Conservation (phyloP, 2,113 vertebrate species). For the Atractosteus spatula region DNA sequence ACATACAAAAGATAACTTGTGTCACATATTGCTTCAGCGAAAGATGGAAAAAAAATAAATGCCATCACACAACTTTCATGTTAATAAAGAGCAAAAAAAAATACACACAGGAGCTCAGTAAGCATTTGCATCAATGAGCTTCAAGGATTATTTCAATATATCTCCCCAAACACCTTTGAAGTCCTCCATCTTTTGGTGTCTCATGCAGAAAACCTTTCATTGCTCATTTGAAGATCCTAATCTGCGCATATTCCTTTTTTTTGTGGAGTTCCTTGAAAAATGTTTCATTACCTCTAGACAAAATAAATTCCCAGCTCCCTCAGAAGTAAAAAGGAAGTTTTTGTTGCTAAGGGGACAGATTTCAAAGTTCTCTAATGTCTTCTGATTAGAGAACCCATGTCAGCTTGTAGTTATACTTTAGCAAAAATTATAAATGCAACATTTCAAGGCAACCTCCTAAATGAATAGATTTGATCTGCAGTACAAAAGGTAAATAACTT, state of each 20-base stretch:
- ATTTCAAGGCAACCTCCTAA: slow-evolving; percentile 54
- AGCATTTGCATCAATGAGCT: slow-evolving; percentile 46
- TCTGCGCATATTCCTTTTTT: slow-evolving; percentile 30
- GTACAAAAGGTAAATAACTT: slow-evolving; percentile 51
- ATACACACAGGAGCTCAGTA: slow-evolving; percentile 27
- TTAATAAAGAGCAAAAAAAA: slow-evolving; percentile 41
- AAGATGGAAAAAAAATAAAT: slow-evolving; percentile 19
- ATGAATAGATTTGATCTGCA: slow-evolving; percentile 61
- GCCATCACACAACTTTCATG: slow-evolving; percentile 42
- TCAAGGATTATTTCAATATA: slow-evolving; percentile 53
- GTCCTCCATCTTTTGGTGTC: slow-evolving; percentile 42
- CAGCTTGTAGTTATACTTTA: slow-evolving; percentile 61
- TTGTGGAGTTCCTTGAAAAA: slow-evolving; percentile 20
- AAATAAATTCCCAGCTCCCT: slow-evolving; percentile 46
- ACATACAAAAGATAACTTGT: slow-evolving; percentile 29
- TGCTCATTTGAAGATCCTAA: slow-evolving; percentile 51
- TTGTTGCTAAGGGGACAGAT: slow-evolving; percentile 36
- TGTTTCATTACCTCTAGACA: slow-evolving; percentile 24
- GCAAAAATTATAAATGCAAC: slow-evolving; percentile 53
- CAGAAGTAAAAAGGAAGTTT: slow-evolving; percentile 42
- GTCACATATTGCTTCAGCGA: slow-evolving; percentile 20
- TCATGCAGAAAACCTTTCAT: slow-evolving; percentile 39
- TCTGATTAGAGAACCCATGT: slow-evolving; percentile 60
- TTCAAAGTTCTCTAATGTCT: slow-evolving; percentile 52
- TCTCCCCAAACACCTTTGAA: slow-evolving; percentile 50